Evolutionary conservation across 2,888 invertebrate species (phyloP).

Genomic region (Drosophila anomelani): DNA sequence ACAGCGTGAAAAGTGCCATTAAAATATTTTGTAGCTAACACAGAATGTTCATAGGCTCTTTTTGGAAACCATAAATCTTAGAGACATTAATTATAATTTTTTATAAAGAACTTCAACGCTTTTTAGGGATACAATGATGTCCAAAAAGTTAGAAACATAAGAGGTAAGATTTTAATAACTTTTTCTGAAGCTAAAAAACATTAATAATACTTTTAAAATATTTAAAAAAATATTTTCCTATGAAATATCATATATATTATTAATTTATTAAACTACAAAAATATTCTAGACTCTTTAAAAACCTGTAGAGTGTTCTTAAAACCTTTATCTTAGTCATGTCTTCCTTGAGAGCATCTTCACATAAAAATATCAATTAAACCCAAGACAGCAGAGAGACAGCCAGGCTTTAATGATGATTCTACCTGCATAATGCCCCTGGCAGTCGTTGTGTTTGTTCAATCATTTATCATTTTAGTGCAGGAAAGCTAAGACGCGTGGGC

Average conservation of each 20-base stretch:
- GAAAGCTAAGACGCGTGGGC: slow-evolving; percentile 44
- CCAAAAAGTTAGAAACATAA: background rate
- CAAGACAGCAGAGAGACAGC: slow-evolving; percentile 20
- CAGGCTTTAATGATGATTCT: slow-evolving; percentile 38
- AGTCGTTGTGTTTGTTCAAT: slow-evolving; percentile 24
- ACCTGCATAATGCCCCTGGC: slow-evolving; percentile 38
- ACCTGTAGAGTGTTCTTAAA: background rate
- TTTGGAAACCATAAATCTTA: slow-evolving; percentile 25
- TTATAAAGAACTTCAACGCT: slow-evolving; percentile 2
- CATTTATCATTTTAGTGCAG: slow-evolving; percentile 48
- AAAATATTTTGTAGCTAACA: slow-evolving; percentile 5
- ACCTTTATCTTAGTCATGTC: background rate
- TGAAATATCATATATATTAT: no score
- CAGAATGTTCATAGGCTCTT: slow-evolving; percentile 7
- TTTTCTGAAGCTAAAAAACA: background rate
- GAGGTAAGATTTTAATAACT: background rate
- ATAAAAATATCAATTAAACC: slow-evolving; percentile 40
- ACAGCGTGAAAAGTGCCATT: slow-evolving; percentile 24
- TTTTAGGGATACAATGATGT: background rate
- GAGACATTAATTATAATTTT: background rate
- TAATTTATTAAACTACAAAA: no score
- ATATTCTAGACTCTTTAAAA: background rate
- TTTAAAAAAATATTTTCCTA: no score
- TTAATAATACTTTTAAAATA: background rate
- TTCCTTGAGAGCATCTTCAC: slow-evolving; percentile 13